phyloP scores from a whole-genome alignment of 2,888 invertebrate genomes.

The Molanna angustata region DNA sequence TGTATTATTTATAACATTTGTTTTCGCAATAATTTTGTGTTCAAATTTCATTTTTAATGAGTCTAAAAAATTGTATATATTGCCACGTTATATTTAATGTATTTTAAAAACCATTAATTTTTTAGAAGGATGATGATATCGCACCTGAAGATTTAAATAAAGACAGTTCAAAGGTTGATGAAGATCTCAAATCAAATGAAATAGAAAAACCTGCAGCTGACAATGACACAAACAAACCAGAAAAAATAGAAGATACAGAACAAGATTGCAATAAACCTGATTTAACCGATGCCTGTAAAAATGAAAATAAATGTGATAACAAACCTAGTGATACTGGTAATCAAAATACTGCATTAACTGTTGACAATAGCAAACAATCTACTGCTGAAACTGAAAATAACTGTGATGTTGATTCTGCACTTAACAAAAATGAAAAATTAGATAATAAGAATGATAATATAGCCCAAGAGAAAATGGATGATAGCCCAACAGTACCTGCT shows the following conservation, averaged over 20 bases:
- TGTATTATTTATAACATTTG: too few relatives aligned
- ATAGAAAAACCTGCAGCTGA: not conserved
- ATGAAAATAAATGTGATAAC: not conserved
- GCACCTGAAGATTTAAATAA: too few relatives aligned
- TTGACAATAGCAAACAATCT: not conserved
- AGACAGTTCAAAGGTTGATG: not conserved
- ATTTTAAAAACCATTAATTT: too few relatives aligned
- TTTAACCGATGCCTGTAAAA: not conserved
- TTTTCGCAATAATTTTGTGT: too few relatives aligned
- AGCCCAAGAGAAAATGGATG: not conserved
- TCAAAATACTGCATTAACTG: not conserved
- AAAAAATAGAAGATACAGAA: not conserved
- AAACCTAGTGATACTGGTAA: not conserved
- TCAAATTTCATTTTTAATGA: too few relatives aligned
- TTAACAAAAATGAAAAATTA: not conserved
- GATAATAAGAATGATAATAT: not conserved
- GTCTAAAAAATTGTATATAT: too few relatives aligned
- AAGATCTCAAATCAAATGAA: not conserved
- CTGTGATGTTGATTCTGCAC: not conserved
- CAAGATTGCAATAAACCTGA: not conserved
- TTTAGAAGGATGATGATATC: too few relatives aligned
- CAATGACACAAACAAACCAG: not conserved
- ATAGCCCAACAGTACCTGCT: conserved; percentile 11
- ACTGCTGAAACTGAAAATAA: not conserved
- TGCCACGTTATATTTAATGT: too few relatives aligned